These are phyloP conservation scores for Crotalus viridis DNA, from an alignment of 2,113 vertebrate species.

Conservation along the genomic window DNA sequence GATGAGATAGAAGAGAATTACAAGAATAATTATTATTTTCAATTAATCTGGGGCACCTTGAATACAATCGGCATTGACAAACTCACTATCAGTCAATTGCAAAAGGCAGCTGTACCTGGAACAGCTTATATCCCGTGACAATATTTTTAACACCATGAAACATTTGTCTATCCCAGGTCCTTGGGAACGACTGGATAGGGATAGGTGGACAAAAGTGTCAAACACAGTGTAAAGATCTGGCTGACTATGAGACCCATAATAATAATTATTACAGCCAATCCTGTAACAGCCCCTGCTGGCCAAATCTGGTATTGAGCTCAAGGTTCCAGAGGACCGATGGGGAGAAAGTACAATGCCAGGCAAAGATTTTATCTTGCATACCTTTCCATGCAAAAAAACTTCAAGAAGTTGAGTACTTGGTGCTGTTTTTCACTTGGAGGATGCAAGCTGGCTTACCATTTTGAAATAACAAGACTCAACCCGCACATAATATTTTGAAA, in stretches of 20 bases:
- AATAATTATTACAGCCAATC: neutral
- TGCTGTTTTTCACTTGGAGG: neutral
- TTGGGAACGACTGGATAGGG: neutral
- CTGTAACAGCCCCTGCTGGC: constrained; percentile 38
- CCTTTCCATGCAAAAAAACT: neutral
- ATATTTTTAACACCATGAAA: neutral
- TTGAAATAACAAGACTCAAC: neutral
- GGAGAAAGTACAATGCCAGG: neutral
- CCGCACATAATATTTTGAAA: neutral
- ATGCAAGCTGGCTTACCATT: neutral
- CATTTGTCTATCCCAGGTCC: neutral
- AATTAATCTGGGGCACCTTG: neutral
- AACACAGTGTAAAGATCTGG: neutral
- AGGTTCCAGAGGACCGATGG: neutral
- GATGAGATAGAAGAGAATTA: neutral
- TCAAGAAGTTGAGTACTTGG: neutral
- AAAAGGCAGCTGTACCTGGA: neutral
- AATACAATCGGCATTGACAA: neutral
- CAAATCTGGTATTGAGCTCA: neutral
- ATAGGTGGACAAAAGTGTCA: neutral
- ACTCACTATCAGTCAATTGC: neutral
- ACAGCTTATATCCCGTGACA: neutral
- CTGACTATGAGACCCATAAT: neutral
- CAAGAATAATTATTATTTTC: neutral
- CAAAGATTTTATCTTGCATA: neutral